Conservation (phyloP, 1,140 invertebrate genomes). For the Whitmania pigra region DNA sequence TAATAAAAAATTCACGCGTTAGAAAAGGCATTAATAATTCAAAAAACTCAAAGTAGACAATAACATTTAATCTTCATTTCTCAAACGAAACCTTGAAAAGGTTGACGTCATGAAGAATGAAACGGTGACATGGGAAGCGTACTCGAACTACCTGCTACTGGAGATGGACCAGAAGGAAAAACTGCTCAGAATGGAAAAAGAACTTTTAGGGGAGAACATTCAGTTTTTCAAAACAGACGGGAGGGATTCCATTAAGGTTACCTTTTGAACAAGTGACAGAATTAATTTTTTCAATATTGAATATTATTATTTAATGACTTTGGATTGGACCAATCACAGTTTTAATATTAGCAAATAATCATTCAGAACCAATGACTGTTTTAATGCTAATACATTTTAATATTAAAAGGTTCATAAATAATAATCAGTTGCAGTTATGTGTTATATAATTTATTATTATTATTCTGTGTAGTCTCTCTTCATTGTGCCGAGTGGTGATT, state of each 20-base stretch:
- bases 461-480: not conserved
- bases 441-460: no score
- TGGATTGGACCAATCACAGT: no score
- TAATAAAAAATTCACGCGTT: no score
- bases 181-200: not conserved
- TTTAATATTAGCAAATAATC: no score
- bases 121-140: not conserved
- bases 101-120: slow-evolving; percentile 6
- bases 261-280: no score
- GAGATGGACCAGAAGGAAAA: slow-evolving; percentile 5
- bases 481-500: not conserved
- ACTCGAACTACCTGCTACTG: not conserved
- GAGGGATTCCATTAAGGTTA: slow-evolving; percentile 4
- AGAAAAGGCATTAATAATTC: no score
- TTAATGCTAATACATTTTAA: no score
- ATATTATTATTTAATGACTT: no score
- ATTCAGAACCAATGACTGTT: no score
- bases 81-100: not conserved
- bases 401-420: no score
- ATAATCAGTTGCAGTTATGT: no score
- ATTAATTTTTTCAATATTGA: no score
- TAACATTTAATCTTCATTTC: not conserved
- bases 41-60: not conserved
- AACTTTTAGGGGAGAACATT: not conserved
- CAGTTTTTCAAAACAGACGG: slow-evolving; percentile 8